Conservation (phyloP, 2,113 vertebrate species). For the Anas platyrhynchos region DNA sequence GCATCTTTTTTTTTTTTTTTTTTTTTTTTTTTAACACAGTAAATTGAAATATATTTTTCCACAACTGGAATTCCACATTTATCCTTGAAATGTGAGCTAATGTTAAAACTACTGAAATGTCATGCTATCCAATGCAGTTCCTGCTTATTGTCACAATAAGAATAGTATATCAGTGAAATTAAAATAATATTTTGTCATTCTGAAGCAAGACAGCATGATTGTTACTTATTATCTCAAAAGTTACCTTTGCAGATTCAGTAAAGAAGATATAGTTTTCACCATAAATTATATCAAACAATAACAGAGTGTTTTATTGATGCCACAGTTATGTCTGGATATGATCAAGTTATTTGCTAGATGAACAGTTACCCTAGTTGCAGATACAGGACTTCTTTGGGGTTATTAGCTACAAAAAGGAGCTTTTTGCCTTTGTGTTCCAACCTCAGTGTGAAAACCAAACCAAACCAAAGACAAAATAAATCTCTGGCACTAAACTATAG, state of each 20-base stretch:
- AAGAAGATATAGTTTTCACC: conserved; percentile 54
- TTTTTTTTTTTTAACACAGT: background rate
- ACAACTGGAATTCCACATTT: conserved; percentile 38
- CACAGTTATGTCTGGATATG: conserved; percentile 69
- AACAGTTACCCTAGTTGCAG: conserved; percentile 71
- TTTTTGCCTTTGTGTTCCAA: conserved; percentile 64
- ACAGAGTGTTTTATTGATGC: conserved; percentile 72
- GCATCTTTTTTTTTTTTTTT: background rate
- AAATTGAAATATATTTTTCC: background rate
- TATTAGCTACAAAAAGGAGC: conserved; percentile 65
- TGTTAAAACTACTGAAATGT: conserved; percentile 19
- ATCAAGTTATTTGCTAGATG: conserved; percentile 73
- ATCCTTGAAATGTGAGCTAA: conserved; percentile 23
- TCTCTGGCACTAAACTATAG: conserved; percentile 57
- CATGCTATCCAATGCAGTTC: conserved; percentile 19
- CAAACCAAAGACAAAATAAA: background rate
- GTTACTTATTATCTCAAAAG: conserved; percentile 32
- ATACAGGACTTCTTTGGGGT: conserved; percentile 43
- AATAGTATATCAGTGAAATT: conserved; percentile 44
- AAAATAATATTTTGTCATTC: conserved; percentile 50
- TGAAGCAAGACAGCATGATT: conserved; percentile 38
- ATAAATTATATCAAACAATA: conserved; percentile 43
- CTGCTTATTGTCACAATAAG: conserved; percentile 48
- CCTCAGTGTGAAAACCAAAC: background rate
- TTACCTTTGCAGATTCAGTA: conserved; percentile 30